Conservation (phyloP, 2,797 vertebrate genomes). For the Sebastiscus tertius region DNA sequence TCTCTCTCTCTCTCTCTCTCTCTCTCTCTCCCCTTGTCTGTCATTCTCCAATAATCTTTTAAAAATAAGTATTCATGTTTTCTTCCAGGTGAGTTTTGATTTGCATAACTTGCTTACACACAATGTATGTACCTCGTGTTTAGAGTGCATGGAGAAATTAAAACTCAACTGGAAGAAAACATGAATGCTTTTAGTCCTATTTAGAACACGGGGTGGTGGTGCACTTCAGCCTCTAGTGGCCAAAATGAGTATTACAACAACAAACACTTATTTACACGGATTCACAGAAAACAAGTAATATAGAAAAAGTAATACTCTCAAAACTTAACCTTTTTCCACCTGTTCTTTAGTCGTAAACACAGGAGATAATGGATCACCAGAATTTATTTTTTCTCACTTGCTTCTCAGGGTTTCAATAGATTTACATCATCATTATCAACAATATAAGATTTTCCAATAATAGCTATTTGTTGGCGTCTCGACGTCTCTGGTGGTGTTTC, state of each 20-base stretch:
- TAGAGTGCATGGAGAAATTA: too few relatives aligned
- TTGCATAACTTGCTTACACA: not conserved
- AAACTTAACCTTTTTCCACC: not conserved
- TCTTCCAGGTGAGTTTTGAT: not conserved
- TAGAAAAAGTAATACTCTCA: too few relatives aligned
- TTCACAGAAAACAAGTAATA: too few relatives aligned
- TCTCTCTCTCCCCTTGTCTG: too few relatives aligned
- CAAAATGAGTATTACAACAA: too few relatives aligned
- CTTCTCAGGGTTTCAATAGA: not conserved
- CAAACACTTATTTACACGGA: too few relatives aligned
- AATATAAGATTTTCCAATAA: not conserved
- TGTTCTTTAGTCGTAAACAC: not conserved
- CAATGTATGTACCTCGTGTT: not conserved
- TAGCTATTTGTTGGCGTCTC: not conserved
- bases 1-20: too few relatives aligned
- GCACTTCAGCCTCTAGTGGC: too few relatives aligned
- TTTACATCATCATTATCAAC: not conserved
- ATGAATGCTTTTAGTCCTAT: too few relatives aligned
- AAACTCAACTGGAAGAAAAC: rapidly evolving
- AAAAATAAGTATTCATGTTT: not conserved
- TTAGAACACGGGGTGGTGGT: too few relatives aligned
- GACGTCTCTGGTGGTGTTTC: not conserved
- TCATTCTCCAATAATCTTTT: too few relatives aligned
- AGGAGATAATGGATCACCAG: not conserved
- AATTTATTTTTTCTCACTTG: not conserved